Percentiles rank a stretch among this genome's conserved stretches.
Evolutionary conservation across 2,888 invertebrate genomes (phyloP).

Genomic region (Leptinotarsa peninsularis): DNA sequence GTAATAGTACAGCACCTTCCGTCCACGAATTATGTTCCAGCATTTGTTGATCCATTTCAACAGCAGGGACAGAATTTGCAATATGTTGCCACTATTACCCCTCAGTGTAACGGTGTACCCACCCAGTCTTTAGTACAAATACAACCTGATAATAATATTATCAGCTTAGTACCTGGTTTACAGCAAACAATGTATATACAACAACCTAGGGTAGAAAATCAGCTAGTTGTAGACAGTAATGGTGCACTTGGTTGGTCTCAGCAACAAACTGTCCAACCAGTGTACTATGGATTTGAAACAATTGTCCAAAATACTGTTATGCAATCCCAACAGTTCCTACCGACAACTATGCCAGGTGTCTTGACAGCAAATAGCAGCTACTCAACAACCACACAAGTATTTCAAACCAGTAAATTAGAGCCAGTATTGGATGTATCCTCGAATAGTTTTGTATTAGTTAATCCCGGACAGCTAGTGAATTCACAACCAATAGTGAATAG

Average conservation of each 20-base stretch:
- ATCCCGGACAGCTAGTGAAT: slow-evolving; percentile 70
- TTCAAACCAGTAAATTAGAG: slow-evolving; percentile 87
- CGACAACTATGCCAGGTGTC: slow-evolving; percentile 84
- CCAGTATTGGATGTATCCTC: slow-evolving; percentile 82
- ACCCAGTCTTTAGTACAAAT: slow-evolving; percentile 66
- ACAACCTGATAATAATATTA: slow-evolving; percentile 65
- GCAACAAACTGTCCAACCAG: slow-evolving; percentile 68
- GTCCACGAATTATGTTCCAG: slow-evolving; percentile 69
- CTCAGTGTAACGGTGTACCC: slow-evolving; percentile 65
- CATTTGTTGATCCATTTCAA: slow-evolving; percentile 78
- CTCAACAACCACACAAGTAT: slow-evolving; percentile 86
- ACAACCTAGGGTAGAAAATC: slow-evolving; percentile 62
- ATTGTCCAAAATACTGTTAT: slow-evolving; percentile 90
- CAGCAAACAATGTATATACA: slow-evolving; percentile 63
- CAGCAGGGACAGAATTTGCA: slow-evolving; percentile 81
- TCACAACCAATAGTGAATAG: slow-evolving; percentile 50
- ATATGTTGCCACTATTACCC: slow-evolving; percentile 79
- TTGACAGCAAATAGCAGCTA: slow-evolving; percentile 86
- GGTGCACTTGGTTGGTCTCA: slow-evolving; percentile 62
- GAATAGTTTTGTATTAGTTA: slow-evolving; percentile 76
- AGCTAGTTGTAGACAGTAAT: slow-evolving; percentile 63
- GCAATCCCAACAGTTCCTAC: slow-evolving; percentile 89
- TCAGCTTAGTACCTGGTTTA: slow-evolving; percentile 61
- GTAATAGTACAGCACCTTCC: slow-evolving; percentile 76
- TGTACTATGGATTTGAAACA: slow-evolving; percentile 86